A percentile compares a stretch with the other conserved stretches of the same genome.
These are phyloP conservation scores for Caranx ignobilis DNA, from an alignment of 2,113 vertebrate species.

Conservation along the genomic window DNA sequence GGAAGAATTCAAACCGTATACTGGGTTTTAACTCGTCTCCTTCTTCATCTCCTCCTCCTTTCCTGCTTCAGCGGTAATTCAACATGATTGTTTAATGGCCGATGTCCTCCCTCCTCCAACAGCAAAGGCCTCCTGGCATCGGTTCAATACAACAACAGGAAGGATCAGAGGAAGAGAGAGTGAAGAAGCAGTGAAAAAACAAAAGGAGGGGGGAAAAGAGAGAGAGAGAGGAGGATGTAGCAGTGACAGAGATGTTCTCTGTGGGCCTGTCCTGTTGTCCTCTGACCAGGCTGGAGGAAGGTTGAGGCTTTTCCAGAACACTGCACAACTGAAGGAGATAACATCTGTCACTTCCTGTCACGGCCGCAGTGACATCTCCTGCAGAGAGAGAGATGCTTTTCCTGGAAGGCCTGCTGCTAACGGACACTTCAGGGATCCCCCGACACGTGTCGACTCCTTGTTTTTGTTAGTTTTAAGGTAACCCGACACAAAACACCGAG, in stretches of 20 bases:
- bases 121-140: conserved; percentile 31
- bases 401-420: too few species aligned
- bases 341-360: conserved; percentile 44
- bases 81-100: conserved; percentile 57
- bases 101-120: not conserved
- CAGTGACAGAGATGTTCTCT: conserved; percentile 11
- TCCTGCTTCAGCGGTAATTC: conserved; percentile 30
- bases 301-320: conserved; percentile 43
- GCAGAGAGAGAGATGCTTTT: not conserved
- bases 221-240: conserved; percentile 4
- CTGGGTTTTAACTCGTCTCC: not conserved
- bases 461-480: not conserved
- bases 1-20: too few species aligned
- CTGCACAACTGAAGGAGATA: conserved; percentile 51
- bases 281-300: conserved; percentile 35
- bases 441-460: too few species aligned
- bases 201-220: not conserved
- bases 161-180: conserved; percentile 22
- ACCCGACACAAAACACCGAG: too few species aligned
- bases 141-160: conserved; percentile 46
- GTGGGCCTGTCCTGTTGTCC: conserved; percentile 27
- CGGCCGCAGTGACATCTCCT: not conserved
- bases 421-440: not conserved
- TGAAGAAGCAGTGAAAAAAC: conserved; percentile 1
- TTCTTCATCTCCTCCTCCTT: not conserved